phyloP scores from a whole-genome alignment of 1,140 invertebrate species.

The Stratiolaelaps scimitus region DNA sequence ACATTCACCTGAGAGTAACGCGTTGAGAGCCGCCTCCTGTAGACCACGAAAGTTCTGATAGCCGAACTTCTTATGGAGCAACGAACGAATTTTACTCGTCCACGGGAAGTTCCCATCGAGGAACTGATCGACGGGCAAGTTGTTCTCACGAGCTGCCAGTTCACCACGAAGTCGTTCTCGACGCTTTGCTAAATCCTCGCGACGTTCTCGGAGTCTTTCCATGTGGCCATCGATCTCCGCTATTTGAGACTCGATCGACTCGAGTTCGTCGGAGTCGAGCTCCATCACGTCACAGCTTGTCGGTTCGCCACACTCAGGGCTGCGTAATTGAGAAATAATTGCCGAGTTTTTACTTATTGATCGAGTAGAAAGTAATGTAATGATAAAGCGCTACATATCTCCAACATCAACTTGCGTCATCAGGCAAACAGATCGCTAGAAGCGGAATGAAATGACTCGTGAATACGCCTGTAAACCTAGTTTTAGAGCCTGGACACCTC shows the following conservation, averaged over 20 bases:
- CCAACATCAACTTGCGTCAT: too few relatives aligned
- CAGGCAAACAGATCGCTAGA: too few relatives aligned
- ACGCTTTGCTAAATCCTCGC: not conserved
- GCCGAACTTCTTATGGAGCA: slow-evolving; percentile 20
- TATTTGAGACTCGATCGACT: slow-evolving; percentile 13
- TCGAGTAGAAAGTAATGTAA: too few relatives aligned
- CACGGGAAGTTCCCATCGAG: slow-evolving; percentile 4
- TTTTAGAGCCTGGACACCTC: too few relatives aligned
- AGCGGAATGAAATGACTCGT: too few relatives aligned
- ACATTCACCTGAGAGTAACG: not conserved
- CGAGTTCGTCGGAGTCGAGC: not conserved
- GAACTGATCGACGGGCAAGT: slow-evolving; percentile 11
- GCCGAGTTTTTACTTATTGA: too few relatives aligned
- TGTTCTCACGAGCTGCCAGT: slow-evolving; percentile 1
- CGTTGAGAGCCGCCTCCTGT: slow-evolving; percentile 2
- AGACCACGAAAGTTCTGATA: not conserved
- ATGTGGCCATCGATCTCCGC: not conserved
- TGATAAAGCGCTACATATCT: too few relatives aligned
- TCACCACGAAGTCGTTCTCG: not conserved
- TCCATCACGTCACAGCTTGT: too few relatives aligned
- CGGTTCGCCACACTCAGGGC: too few relatives aligned
- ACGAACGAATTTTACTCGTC: not conserved
- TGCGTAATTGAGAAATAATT: too few relatives aligned
- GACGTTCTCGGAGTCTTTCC: not conserved
- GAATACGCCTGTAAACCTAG: too few relatives aligned